Evolutionary conservation across 2,113 vertebrate species (phyloP), one percentile per base, ranked within the genome.

Genomic region (Equus quagga): DNA sequence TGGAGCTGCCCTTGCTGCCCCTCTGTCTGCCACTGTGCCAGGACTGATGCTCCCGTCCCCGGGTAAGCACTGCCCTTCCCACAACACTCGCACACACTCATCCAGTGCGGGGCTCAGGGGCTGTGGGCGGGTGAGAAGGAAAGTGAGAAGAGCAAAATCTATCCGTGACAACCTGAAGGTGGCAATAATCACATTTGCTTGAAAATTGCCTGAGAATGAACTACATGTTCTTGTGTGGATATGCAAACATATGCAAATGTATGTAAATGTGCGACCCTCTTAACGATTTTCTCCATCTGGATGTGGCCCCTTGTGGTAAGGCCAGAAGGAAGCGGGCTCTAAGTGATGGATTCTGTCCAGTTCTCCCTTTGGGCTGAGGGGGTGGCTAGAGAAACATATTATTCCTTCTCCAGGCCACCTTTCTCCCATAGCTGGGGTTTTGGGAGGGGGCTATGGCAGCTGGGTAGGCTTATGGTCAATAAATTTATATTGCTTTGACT

Each of bases 121-220:
- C 79, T 21, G 73, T 72, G 51, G 69, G 95, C 2, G 41, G 91
- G 86, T 36, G 87, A 93, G 89, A 94, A 96, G 44, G 73, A 93
- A 97, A 95, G 73, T 31, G 92, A 94, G 95, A 96, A 84, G 64
- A 92, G 69, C 36, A 65, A 64, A 95, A 65, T 87, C 92, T 87
- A 94, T 76, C 89, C 95, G 62, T 96, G 97, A 96, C 98, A 96
- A 97, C 97, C 96, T 4, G 90, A 96, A 97, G 96, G 94, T 96
- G 94, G 82, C 86, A 95, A 96, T 81, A 92, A 92, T 96, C 92
- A 88, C 90, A 88, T 94, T 95, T 83, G 51, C 90, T 97, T n/a
- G 90, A 98, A 97, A 97, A 95, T 12, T 96, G 92, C 90, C 82
- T 79, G 96, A 62, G 97, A 96, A 96, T 84, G 94, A 96, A 94